phyloP scores from a whole-genome alignment of 30 jellyfish, hydroid and myxozoan genomes.

The Cassiopea xamachana region DNA sequence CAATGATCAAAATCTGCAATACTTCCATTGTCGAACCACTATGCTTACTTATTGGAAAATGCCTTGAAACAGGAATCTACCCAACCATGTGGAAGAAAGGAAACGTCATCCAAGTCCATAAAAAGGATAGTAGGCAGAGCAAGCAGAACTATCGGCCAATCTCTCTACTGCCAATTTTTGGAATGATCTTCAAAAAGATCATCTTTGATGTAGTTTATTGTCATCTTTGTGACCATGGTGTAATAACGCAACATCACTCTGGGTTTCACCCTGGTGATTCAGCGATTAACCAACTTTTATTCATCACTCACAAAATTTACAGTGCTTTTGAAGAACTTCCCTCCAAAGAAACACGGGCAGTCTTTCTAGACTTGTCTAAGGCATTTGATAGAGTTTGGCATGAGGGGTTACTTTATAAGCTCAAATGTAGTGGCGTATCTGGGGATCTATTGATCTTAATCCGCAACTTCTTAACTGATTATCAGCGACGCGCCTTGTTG shows the following conservation, averaged over 20 bases:
- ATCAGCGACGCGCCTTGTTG: slow-evolving; percentile 40
- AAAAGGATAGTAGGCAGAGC: slow-evolving; percentile 30
- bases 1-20: slow-evolving; percentile 41
- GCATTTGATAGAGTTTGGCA: slow-evolving; percentile 76
- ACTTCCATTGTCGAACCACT: slow-evolving; percentile 52
- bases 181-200: slow-evolving; percentile 36
- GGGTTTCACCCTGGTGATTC: slow-evolving; percentile 64
- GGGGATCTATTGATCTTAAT: slow-evolving; percentile 49
- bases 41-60: slow-evolving; percentile 50
- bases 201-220: slow-evolving; percentile 27
- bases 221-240: slow-evolving; percentile 33
- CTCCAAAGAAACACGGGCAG: slow-evolving; percentile 61
- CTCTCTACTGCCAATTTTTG: slow-evolving; percentile 20
- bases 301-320: slow-evolving; percentile 56
- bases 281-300: slow-evolving; percentile 31
- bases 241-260: slow-evolving; percentile 45
- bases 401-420: slow-evolving; percentile 61
- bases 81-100: slow-evolving; percentile 12
- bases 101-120: slow-evolving; percentile 4
- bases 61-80: slow-evolving; percentile 40
- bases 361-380: slow-evolving; percentile 70
- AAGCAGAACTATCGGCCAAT: background rate
- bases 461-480: slow-evolving; percentile 29
- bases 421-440: slow-evolving; percentile 52
- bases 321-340: slow-evolving; percentile 64